These are phyloP conservation scores for Leucophenga varia DNA, from an alignment of 1,140 invertebrate genomes.

Conservation along the genomic window DNA sequence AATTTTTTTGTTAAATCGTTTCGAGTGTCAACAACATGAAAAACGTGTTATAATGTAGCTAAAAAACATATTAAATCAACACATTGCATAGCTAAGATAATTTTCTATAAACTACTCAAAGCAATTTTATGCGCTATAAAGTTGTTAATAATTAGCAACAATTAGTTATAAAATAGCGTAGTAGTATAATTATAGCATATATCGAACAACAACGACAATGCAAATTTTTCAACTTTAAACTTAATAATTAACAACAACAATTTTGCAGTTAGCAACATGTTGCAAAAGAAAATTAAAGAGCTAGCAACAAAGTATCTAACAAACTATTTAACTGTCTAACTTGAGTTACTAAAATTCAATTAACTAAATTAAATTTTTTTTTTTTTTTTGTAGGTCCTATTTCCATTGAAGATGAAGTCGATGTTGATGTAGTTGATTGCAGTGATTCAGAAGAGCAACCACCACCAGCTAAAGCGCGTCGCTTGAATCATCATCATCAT, in stretches of 20 bases:
- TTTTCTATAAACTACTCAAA: too few relatives aligned
- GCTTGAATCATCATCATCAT: slow-evolving; percentile 38
- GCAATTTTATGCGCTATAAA: too few relatives aligned
- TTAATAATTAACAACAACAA: background rate
- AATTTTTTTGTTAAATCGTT: too few relatives aligned
- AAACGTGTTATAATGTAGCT: too few relatives aligned
- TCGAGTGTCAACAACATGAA: too few relatives aligned
- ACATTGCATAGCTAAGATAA: too few relatives aligned
- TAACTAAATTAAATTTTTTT: slow-evolving; percentile 30
- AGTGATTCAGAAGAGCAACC: slow-evolving; percentile 55
- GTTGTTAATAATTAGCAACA: too few relatives aligned
- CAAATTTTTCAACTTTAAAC: slow-evolving; percentile 14
- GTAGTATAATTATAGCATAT: too few relatives aligned
- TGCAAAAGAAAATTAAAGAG: slow-evolving; percentile 2
- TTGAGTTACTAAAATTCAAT: slow-evolving; percentile 5
- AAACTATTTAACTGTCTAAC: background rate
- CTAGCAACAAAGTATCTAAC: too few relatives aligned
- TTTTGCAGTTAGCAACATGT: slow-evolving; percentile 14
- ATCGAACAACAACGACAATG: background rate
- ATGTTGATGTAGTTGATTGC: slow-evolving; percentile 62
- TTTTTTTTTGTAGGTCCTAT: slow-evolving; percentile 48
- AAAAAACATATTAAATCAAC: too few relatives aligned
- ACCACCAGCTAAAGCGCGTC: slow-evolving; percentile 43
- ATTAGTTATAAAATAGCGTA: too few relatives aligned
- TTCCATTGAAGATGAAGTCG: slow-evolving; percentile 58